Percentiles rank a stretch among this genome's conserved stretches.
Evolutionary conservation across 2,113 vertebrate species (phyloP).

Genomic region (Hoplias malabaricus): DNA sequence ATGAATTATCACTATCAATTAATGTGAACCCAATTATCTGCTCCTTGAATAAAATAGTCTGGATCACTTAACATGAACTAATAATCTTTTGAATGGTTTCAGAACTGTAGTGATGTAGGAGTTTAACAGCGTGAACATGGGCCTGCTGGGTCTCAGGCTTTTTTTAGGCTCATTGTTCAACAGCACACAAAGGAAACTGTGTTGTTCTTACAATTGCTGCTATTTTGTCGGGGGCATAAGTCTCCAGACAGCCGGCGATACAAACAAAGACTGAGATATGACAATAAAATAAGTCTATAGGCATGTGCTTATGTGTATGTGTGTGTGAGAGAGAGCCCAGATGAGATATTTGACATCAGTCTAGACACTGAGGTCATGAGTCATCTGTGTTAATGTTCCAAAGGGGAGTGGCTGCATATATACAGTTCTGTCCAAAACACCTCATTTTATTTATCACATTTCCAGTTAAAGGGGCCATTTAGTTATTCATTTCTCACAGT

Average conservation of each 20-base stretch:
- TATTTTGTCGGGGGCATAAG: constrained; percentile 65
- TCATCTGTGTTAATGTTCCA: not conserved
- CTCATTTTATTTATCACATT: no score
- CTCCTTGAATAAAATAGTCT: no score
- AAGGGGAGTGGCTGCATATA: not conserved
- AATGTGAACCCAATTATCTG: no score
- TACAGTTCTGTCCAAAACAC: no score
- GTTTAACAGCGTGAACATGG: not conserved
- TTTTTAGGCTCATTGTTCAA: constrained; percentile 61
- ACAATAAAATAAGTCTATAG: not conserved
- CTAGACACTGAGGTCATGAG: constrained; percentile 15
- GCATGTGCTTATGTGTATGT: not conserved
- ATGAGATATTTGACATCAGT: constrained; percentile 24
- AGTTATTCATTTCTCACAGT: no score
- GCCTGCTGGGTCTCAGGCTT: not conserved
- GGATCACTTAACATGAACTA: no score
- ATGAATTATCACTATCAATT: no score
- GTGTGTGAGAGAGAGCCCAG: not conserved
- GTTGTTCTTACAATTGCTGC: constrained; percentile 65
- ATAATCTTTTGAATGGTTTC: not conserved
- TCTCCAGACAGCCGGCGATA: constrained; percentile 58
- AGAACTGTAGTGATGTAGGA: not conserved
- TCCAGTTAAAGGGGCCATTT: no score
- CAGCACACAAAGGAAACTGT: constrained; percentile 61
- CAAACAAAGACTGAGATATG: constrained; percentile 55